A percentile compares a stretch with the other conserved stretches of the same genome.
phyloP scores from a whole-genome alignment of 2,888 invertebrate species.

The Steinernema scapterisci region DNA sequence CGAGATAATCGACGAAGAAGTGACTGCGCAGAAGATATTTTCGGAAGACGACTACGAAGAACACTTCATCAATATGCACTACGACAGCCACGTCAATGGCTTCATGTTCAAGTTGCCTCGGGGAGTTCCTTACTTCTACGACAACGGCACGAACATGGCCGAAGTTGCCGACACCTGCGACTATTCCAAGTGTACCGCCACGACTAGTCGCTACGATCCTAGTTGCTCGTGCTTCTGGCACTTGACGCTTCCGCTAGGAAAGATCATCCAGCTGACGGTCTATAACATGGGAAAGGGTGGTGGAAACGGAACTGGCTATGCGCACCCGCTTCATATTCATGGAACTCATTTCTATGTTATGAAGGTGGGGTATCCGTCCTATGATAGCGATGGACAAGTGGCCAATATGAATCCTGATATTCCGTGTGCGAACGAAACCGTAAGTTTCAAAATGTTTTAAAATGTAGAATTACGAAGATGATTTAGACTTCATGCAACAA shows the following conservation, averaged over 20 bases:
- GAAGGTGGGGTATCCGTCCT: conserved; percentile 49
- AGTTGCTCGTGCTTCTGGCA: conserved; percentile 56
- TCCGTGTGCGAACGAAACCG: conserved; percentile 35
- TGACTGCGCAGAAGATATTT: not conserved
- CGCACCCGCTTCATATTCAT: conserved; percentile 55
- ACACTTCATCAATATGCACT: conserved; percentile 57
- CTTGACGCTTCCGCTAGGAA: conserved; percentile 51
- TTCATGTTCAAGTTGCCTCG: conserved; percentile 50
- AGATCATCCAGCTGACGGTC: conserved; percentile 56
- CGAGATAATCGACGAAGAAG: not conserved
- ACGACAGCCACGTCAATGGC: conserved; percentile 53
- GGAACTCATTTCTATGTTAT: conserved; percentile 44
- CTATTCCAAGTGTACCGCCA: conserved; percentile 37
- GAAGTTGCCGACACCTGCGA: conserved; percentile 34
- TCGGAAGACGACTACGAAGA: conserved; percentile 34
- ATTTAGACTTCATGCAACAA: conserved; percentile 35
- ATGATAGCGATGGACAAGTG: conserved; percentile 47
- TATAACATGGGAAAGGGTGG: conserved; percentile 64
- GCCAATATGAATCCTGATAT: conserved; percentile 46
- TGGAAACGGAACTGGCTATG: conserved; percentile 48
- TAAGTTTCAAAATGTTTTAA: not conserved
- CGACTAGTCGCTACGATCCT: conserved; percentile 35
- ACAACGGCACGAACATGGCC: conserved; percentile 44
- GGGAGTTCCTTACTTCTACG: conserved; percentile 61
- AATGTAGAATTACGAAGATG: conserved; percentile 31